These are phyloP conservation scores for Rotaria sp. DNA, from an alignment of 2,888 invertebrate genomes.

Conservation along the genomic window DNA sequence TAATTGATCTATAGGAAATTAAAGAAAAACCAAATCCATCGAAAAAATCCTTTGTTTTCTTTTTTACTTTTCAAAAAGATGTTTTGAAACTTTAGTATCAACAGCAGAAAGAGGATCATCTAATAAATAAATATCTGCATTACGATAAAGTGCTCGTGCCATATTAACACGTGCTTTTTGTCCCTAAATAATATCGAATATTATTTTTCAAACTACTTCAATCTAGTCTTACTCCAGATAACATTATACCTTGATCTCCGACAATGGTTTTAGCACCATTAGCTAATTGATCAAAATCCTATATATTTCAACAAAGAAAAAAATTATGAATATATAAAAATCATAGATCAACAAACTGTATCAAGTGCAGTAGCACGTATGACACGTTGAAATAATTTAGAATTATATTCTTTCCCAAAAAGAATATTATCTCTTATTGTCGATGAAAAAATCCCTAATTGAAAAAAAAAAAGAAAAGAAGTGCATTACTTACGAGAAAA, in stretches of 20 bases:
- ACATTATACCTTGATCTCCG: background rate
- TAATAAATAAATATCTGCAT: too few relatives aligned
- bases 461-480: background rate
- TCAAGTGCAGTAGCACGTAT: conserved; percentile 62
- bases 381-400: conserved; percentile 58
- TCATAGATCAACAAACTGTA: conserved; percentile 43
- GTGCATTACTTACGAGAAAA: too few relatives aligned
- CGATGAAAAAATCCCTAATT: conserved; percentile 62
- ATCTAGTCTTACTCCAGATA: background rate
- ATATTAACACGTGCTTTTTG: conserved; percentile 60
- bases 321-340: too few relatives aligned
- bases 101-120: conserved; percentile 67
- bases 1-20: conserved; percentile 57
- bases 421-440: conserved; percentile 60
- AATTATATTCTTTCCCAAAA: conserved; percentile 34
- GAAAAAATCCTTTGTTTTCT: too few relatives aligned
- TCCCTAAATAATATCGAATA: conserved; percentile 48
- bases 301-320: background rate
- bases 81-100: conserved; percentile 80
- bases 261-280: background rate
- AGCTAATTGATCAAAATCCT: background rate
- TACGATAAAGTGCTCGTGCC: too few relatives aligned
- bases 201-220: too few relatives aligned
- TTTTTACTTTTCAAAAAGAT: conserved; percentile 70
- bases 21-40: too few relatives aligned